Percentiles rank a stretch among this genome's conserved stretches.
phyloP scores from a whole-genome alignment of 2,888 invertebrate genomes.

The Gasteruption jaculator region DNA sequence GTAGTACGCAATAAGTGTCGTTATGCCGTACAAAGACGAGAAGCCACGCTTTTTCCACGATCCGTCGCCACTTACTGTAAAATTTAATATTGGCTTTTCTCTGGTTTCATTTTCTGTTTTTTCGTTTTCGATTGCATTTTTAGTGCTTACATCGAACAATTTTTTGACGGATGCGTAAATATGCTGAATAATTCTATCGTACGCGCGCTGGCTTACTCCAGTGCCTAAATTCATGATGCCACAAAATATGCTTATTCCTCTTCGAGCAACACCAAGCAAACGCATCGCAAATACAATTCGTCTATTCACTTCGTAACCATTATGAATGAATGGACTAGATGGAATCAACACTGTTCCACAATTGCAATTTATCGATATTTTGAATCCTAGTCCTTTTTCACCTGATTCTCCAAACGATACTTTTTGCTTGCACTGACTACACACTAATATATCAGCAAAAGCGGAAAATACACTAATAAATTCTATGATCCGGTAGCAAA shows the following conservation, averaged over 20 bases:
- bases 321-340: constrained; percentile 18
- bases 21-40: constrained; percentile 18
- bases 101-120: constrained; percentile 15
- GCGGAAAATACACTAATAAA: constrained; percentile 5
- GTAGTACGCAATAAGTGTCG: constrained; percentile 22
- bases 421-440: constrained; percentile 7
- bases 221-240: constrained; percentile 20
- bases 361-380: constrained; percentile 15
- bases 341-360: constrained; percentile 18
- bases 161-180: constrained; percentile 6
- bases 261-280: constrained; percentile 22
- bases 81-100: constrained; percentile 13
- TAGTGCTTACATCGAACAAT: constrained; percentile 12
- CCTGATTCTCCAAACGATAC: constrained; percentile 2
- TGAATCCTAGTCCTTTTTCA: constrained; percentile 7
- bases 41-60: constrained; percentile 18
- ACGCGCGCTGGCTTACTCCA: constrained; percentile 12
- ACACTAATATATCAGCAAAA: background rate
- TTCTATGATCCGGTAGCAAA: background rate
- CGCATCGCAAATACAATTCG: constrained; percentile 24
- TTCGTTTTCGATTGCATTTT: constrained; percentile 20
- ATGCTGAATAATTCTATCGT: constrained; percentile 7
- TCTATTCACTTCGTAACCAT: constrained; percentile 23
- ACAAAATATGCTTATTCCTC: constrained; percentile 26
- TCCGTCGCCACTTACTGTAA: constrained; percentile 20